phyloP scores from a whole-genome alignment of 2,888 invertebrate species.

The Chrysolina haemoptera region DNA sequence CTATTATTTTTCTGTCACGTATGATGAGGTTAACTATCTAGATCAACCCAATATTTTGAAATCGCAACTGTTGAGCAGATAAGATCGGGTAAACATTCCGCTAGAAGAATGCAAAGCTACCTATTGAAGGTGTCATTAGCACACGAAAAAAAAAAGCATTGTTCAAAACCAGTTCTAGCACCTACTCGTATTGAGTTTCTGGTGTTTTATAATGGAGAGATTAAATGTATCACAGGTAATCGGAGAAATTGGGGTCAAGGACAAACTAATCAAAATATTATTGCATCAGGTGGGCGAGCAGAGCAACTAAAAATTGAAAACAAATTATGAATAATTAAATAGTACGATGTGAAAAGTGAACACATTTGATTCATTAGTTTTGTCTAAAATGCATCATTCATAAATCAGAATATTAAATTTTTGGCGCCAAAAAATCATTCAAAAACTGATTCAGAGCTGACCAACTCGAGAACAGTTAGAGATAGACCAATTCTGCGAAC shows the following conservation, averaged over 20 bases:
- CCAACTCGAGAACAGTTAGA: too few relatives aligned
- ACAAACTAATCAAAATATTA: constrained; percentile 13
- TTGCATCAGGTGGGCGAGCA: background rate
- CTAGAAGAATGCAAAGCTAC: background rate
- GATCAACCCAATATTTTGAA: background rate
- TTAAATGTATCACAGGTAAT: background rate
- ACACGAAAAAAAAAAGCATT: background rate
- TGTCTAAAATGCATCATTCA: too few relatives aligned
- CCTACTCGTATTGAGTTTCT: constrained; percentile 9
- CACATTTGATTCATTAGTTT: too few relatives aligned
- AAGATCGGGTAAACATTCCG: background rate
- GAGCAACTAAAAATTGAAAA: background rate
- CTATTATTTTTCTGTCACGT: too few relatives aligned
- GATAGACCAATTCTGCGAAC: too few relatives aligned
- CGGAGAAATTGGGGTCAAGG: constrained; percentile 21
- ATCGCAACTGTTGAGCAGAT: background rate
- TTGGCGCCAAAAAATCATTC: too few relatives aligned
- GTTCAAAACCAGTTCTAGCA: background rate
- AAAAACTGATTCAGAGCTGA: too few relatives aligned
- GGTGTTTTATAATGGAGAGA: constrained; percentile 7
- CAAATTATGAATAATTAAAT: background rate
- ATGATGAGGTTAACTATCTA: too few relatives aligned
- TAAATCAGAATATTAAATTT: too few relatives aligned
- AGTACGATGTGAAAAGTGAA: too few relatives aligned
- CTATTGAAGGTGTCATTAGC: background rate